These are phyloP conservation scores for Nebria brevicollis DNA, from an alignment of 2,888 invertebrate species.

Conservation along the genomic window DNA sequence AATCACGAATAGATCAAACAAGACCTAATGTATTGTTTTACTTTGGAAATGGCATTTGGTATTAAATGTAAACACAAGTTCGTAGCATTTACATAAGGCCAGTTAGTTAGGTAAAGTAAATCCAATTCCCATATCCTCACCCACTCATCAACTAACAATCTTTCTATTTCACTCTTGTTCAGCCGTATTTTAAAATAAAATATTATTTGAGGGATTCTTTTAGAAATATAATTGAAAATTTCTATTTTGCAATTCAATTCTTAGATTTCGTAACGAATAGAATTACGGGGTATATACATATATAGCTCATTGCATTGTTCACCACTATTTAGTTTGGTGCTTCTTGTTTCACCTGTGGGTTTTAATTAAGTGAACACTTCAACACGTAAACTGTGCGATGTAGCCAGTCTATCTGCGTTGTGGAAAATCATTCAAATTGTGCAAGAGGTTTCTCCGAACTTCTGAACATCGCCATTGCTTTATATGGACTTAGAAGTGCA, in stretches of 20 bases:
- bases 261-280: neutral
- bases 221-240: too few species aligned
- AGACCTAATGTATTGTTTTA: too few species aligned
- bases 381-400: neutral
- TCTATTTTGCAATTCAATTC: neutral
- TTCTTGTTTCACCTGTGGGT: slow-evolving; percentile 16
- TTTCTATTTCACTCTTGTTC: too few species aligned
- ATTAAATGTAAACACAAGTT: too few species aligned
- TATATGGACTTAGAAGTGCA: neutral
- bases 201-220: too few species aligned
- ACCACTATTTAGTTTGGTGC: neutral
- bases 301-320: neutral
- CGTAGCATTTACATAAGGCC: too few species aligned
- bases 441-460: neutral
- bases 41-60: too few species aligned
- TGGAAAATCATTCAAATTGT: neutral
- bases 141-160: too few species aligned
- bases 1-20: too few species aligned
- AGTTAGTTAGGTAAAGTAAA: too few species aligned
- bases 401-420: neutral
- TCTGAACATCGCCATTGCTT: neutral
- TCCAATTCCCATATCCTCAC: too few species aligned
- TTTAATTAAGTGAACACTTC: slow-evolving; percentile 2
- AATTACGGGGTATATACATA: neutral
- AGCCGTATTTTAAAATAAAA: too few species aligned